Base-by-base conservation (phyloP, 2,113 vertebrate genomes). In the Sinosuthora webbiana region DNA sequence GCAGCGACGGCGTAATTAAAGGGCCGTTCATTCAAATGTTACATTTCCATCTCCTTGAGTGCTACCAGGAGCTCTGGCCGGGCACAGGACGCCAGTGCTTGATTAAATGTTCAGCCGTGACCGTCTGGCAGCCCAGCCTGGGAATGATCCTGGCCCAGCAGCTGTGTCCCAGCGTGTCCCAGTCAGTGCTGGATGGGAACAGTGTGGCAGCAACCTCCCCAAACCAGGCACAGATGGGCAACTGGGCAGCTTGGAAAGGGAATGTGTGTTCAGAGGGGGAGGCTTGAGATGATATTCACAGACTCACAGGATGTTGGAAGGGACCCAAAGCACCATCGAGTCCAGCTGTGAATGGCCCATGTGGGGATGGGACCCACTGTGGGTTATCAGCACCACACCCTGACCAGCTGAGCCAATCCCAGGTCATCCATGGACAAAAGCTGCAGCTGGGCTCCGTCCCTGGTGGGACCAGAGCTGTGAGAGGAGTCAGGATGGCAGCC, bases 21-120 rank as follows among this genome's bases (percentile, higher is more conserved):
- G 93, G 73, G 85, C 89, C 89, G 69, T 93, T 93, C 89, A 85
- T 87, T 75, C 92, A 92, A 85, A 87, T 84, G 92, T 55, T 94
- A 75, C 94, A 85, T 91, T 95, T 94, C 53, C 84, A 89, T 87
- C 89, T 77, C 60, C 64, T 75, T 7, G 0, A 44, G 87, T 6
- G 53, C 64, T 57, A 16, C 25, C 92, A 14, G 87, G 49, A 74
- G 56, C 86, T 67, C 80, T 18, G 62, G 73, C 74, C 39, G 31
- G 86, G 39, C 24, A 25, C 4, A 2, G 44, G n/a, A 23, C 0
- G 4, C 52, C 76, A 49, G 64, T 1, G 6, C 55, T 89, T 57
- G 52, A 77, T 63, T 45, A 65, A 44, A 59, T 27, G 77, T 42
- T 85, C 69, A 87, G 39, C 59, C 1, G 0, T 71, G 64, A 18